These are phyloP conservation scores for Tenthredo distinguenda DNA, from an alignment of 2,888 invertebrate species.

Conservation along the genomic window DNA sequence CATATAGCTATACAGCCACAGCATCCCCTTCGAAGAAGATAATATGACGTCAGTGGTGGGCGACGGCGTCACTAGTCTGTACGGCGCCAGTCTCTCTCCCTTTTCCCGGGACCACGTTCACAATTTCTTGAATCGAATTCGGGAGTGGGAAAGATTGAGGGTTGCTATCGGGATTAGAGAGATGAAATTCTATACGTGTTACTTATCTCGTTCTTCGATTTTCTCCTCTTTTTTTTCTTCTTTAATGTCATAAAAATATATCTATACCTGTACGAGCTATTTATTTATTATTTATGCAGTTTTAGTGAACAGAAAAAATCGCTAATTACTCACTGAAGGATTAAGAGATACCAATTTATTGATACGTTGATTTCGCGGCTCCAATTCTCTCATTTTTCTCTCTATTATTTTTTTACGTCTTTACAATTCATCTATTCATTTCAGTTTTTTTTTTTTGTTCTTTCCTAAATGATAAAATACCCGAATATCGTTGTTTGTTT, in stretches of 20 bases:
- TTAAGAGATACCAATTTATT: too few relatives aligned
- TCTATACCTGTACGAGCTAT: background rate
- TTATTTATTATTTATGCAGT: background rate
- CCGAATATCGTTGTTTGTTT: too few relatives aligned
- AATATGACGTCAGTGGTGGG: slow-evolving; percentile 42
- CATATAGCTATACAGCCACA: background rate
- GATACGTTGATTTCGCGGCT: background rate
- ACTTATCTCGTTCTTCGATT: background rate
- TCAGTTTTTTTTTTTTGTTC: too few relatives aligned
- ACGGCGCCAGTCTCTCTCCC: slow-evolving; percentile 28
- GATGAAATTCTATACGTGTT: background rate
- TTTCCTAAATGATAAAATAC: too few relatives aligned
- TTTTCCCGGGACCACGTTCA: background rate
- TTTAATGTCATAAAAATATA: background rate
- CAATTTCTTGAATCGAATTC: background rate
- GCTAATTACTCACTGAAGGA: too few relatives aligned
- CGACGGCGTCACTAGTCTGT: slow-evolving; percentile 44
- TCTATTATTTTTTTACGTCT: background rate
- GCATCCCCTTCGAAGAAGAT: slow-evolving; percentile 23
- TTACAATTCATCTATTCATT: too few relatives aligned
- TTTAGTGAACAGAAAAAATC: too few relatives aligned
- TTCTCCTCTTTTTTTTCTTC: background rate
- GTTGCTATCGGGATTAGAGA: background rate
- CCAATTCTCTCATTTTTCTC: background rate
- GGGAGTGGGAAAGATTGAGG: background rate